Evolutionary conservation across 92 coral and sea anemone species (phyloP).

Genomic region (Phenganax stokvisi): DNA sequence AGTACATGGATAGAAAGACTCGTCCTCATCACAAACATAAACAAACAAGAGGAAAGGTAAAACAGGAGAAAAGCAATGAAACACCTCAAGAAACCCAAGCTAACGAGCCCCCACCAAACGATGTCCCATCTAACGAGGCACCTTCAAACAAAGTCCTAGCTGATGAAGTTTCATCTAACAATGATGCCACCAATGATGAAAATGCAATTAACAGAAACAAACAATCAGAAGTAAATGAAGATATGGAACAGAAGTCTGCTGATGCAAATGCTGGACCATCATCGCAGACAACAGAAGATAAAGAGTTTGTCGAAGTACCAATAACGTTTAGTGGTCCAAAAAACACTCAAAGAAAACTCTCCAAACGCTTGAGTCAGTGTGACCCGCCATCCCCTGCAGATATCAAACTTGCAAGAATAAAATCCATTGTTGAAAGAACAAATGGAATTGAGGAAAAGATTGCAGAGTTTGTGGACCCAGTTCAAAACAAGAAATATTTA

Average conservation of each 20-base stretch:
- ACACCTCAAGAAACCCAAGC: not conserved
- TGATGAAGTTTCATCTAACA: not conserved
- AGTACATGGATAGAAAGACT: conserved; percentile 5
- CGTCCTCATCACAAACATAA: conserved; percentile 13
- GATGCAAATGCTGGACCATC: not conserved
- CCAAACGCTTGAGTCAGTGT: conserved; percentile 29
- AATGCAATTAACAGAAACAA: not conserved
- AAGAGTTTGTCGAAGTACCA: conserved; percentile 1
- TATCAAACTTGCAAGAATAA: conserved; percentile 47
- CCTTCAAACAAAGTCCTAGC: not conserved
- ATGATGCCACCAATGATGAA: conserved; percentile 1
- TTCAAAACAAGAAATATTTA: conserved; percentile 50
- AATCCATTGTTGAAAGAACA: conserved; percentile 42
- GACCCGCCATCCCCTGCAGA: conserved; percentile 30
- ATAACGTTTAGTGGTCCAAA: not conserved
- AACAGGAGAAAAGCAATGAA: not conserved
- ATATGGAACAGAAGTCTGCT: not conserved
- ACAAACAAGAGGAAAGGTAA: not conserved
- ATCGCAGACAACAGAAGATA: not conserved
- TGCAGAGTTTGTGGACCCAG: conserved; percentile 41
- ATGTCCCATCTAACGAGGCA: not conserved
- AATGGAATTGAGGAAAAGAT: conserved; percentile 46
- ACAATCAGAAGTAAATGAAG: not conserved
- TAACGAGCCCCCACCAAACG: not conserved
- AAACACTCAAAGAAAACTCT: not conserved